Conservation (phyloP, 64 coral and sea anemone genomes). For the Porites lutea region DNA sequence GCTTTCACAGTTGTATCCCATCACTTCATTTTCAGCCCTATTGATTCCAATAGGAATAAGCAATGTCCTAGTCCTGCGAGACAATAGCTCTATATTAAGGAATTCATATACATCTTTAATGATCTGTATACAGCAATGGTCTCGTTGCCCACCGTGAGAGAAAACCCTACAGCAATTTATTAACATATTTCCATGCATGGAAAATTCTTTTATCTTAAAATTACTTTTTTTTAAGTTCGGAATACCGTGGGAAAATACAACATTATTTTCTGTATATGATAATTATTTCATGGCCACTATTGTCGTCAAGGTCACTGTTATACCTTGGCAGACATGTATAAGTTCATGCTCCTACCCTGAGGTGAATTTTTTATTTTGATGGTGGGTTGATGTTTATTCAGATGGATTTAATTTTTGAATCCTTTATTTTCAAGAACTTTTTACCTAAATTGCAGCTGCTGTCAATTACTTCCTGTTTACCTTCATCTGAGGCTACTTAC, state of each 20-base stretch:
- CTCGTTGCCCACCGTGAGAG: background rate
- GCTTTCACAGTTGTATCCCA: background rate
- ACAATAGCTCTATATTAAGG: background rate
- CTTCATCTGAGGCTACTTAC: no score
- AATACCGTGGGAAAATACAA: background rate
- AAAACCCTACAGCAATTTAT: background rate
- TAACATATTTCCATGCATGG: background rate
- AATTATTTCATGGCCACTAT: background rate
- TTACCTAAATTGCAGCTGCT: background rate
- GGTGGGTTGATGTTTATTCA: background rate
- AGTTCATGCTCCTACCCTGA: no score
- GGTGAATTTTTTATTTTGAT: no score
- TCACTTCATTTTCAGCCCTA: background rate
- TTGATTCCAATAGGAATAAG: background rate
- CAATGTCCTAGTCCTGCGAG: background rate
- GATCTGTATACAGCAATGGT: background rate
- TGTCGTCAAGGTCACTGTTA: background rate
- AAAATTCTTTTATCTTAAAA: no score
- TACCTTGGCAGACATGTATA: background rate
- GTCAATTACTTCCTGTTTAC: no score
- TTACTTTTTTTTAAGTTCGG: background rate
- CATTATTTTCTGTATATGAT: background rate
- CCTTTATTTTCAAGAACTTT: background rate
- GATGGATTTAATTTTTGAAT: background rate
- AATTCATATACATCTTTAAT: conserved; percentile 11